These are phyloP conservation scores for Ectemnius lituratus DNA, from an alignment of 2,888 invertebrate species.

Conservation along the genomic window DNA sequence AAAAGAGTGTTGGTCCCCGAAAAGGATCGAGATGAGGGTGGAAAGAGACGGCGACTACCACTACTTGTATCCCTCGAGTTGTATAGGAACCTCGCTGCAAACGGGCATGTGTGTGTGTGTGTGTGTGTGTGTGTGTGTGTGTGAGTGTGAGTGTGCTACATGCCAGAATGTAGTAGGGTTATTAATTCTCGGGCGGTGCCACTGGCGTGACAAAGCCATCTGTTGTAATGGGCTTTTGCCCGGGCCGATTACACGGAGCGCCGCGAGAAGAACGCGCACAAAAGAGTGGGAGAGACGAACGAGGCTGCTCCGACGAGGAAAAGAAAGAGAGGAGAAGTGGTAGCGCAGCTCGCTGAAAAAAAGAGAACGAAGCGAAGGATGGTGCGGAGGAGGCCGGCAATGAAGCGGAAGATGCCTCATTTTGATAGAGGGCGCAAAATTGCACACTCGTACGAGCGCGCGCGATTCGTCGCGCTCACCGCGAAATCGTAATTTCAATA, in stretches of 20 bases:
- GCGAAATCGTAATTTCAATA: conserved; percentile 9
- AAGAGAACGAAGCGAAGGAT: not conserved
- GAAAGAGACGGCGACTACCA: conserved; percentile 4
- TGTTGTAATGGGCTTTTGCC: conserved; percentile 59
- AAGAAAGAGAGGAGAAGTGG: not conserved
- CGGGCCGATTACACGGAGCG: conserved; percentile 56
- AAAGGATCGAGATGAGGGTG: conserved; percentile 3
- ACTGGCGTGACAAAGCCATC: conserved; percentile 62
- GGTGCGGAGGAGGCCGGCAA: not conserved
- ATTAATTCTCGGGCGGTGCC: conserved; percentile 60
- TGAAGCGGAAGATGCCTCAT: not conserved
- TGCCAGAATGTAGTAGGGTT: conserved; percentile 53
- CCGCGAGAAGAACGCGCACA: not conserved
- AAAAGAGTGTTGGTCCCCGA: conserved; percentile 25
- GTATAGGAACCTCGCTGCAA: too few relatives aligned
- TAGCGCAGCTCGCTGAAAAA: not conserved
- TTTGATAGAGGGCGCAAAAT: not conserved
- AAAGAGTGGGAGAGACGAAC: conserved; percentile 12
- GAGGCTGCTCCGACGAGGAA: conserved; percentile 12
- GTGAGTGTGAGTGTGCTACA: conserved; percentile 39
- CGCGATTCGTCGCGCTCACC: conserved; percentile 1
- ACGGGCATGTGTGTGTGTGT: not conserved
- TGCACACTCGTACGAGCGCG: not conserved
- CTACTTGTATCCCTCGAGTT: too few relatives aligned
- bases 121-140: conserved; percentile 24